These are phyloP conservation scores for Euborellia annulipes DNA, from an alignment of 1,140 invertebrate genomes.

Conservation along the genomic window DNA sequence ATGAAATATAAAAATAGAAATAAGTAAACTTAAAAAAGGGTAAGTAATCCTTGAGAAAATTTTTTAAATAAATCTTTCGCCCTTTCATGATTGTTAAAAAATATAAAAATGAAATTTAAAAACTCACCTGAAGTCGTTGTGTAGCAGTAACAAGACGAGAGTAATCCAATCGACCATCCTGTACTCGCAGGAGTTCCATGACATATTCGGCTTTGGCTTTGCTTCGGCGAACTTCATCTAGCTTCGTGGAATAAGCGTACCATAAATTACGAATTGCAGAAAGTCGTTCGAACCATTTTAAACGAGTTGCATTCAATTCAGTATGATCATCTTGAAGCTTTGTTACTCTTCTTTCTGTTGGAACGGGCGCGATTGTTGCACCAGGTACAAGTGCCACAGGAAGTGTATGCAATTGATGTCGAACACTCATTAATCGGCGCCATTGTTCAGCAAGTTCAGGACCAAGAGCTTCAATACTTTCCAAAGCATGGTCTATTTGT, in stretches of 20 bases:
- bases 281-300: too few species aligned
- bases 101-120: background rate
- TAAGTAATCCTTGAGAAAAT: too few species aligned
- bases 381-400: constrained; percentile 42
- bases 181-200: constrained; percentile 64
- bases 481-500: background rate
- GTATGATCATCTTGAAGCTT: constrained; percentile 50
- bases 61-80: too few species aligned
- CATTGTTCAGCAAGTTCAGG: constrained; percentile 44
- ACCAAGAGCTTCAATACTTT: too few species aligned
- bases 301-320: too few species aligned
- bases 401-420: constrained; percentile 56
- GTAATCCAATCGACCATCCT: constrained; percentile 57
- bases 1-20: too few species aligned
- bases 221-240: too few species aligned
- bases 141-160: constrained; percentile 62
- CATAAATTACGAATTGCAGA: too few species aligned
- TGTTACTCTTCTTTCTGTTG: constrained; percentile 55
- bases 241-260: too few species aligned
- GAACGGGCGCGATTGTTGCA: constrained; percentile 53
- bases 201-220: constrained; percentile 56
- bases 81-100: too few species aligned
- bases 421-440: constrained; percentile 54
- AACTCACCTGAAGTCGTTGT: constrained; percentile 57
- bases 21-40: too few species aligned